Base-by-base conservation (phyloP, 2,113 vertebrate species). In the Oxyruncus cristatus region DNA sequence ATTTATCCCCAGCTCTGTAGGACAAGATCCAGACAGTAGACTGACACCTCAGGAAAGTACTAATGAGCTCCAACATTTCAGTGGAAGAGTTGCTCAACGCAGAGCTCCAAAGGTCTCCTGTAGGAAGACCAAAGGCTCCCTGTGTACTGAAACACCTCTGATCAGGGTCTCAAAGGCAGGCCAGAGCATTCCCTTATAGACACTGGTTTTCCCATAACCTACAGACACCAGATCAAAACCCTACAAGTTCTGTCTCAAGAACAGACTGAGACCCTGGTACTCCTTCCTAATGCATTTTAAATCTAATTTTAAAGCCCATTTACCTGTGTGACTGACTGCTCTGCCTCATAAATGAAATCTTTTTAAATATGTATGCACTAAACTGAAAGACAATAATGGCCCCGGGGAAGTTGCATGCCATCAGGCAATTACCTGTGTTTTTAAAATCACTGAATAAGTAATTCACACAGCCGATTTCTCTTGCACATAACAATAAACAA, bases 351-450 rank as follows among this genome's bases (percentile, higher is more conserved):
- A 91, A 62, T 50, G 53, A 79, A 39, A 74, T 14, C 22, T 75
- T 47, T 73, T 88, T 52, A 68, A 91, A 78, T 67, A 70, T 49
- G 73, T 10, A 58, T n/a, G 37, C 68, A 23, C 44, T 93, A 87
- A 91, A 59, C 28, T 22, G 44, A 33, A 27, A 92, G 80, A 85
- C 91, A 86, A 32, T 63, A 59, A 39, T 4, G 30, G 93, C 94
- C 82, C 53, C 20, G 5, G 88, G 73, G 84, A 95, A 71, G 78
- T 3, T 67, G 21, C 83, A 53, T 67, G 91, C 88, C 85, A 53
- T 84, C 91, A 81, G 75, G 81, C 83, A 92, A 80, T 88, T 96
- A 88, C 77, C 65, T 71, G 56, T 58, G 85, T 52, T 92, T 94
- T 89, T 92, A 44, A 52, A 87, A 66, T 17, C 95, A 85, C 59